Base-by-base conservation (phyloP, 2,888 invertebrate species). In the Trichogramma evanescens region DNA sequence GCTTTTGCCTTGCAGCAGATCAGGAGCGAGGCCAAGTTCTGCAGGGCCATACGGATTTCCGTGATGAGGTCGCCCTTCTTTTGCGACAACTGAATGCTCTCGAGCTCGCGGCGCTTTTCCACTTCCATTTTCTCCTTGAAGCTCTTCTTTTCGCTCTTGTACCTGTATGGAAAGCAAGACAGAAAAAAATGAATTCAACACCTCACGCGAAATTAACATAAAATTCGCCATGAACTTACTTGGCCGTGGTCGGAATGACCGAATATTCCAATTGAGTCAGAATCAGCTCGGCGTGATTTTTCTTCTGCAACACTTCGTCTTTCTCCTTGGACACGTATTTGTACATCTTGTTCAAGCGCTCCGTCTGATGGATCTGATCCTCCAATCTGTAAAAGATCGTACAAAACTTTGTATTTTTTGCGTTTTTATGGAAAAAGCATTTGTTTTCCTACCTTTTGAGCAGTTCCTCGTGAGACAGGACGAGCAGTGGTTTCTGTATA, bases 11-110 rank as follows among this genome's bases (percentile, higher is more conserved):
- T 65, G 42, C 74, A 60, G 40, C 78, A 80, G 0, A 81, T 77
- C 1, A 84, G 72, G 62, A 85, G 78, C 54, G 82, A 80, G 59
- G 82, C 80, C 66, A 86, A 80, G 68, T 83, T 84, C 68, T 84
- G 84, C 59, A 86, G 69, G 0, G 83, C 82, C 0, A 81, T 82
- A 69, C 82, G 82, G 71, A 86, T 81, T 66, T 83, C 80, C 45
- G 84, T 83, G 45, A 84, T 77, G 26, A 85, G 74, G 65, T 79
- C 76, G 0, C 83, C 82, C 59, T 81, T 81, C 10, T 75, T 77
- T 67, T 83, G 79, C 39, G 82, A 75, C 4, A 79, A 60, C n/a
- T 71, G 74, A 2, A 74, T 78, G 0, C 80, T 71, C 43, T 79
- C 75, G 0, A 64, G 65, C 65, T 81, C 80, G 10, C 80, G 80